Evolutionary conservation across 2,113 vertebrate genomes (phyloP).

Genomic region (Athene cunicularia): DNA sequence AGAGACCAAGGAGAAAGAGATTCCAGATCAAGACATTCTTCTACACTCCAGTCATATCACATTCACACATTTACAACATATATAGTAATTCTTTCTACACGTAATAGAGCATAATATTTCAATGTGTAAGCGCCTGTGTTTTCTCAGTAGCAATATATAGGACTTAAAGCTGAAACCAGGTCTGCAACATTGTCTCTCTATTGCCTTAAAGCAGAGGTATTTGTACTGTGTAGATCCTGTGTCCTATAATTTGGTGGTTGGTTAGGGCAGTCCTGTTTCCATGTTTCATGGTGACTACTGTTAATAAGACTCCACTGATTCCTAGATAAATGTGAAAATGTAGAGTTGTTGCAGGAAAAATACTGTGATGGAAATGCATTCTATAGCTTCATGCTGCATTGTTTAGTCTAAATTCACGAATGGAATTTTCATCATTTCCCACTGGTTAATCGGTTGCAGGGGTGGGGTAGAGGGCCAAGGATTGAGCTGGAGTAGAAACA

Average conservation of each 20-base stretch:
- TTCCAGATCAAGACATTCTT: background rate
- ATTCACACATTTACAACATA: background rate
- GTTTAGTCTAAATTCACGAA: background rate
- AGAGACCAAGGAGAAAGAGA: background rate
- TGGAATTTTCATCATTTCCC: background rate
- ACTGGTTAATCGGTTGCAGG: background rate
- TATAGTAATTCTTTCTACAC: background rate
- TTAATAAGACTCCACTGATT: background rate
- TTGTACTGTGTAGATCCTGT: background rate
- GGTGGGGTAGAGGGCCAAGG: rapidly evolving
- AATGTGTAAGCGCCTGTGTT: rapidly evolving
- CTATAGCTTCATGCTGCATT: background rate
- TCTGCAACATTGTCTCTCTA: background rate
- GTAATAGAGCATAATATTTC: background rate
- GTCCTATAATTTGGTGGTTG: background rate
- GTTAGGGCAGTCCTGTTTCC: background rate
- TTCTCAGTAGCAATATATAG: background rate
- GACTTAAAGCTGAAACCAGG: background rate
- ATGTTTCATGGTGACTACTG: background rate
- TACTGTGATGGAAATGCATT: background rate
- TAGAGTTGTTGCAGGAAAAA: background rate
- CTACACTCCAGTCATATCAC: background rate
- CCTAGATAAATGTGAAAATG: background rate
- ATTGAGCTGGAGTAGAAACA: background rate
- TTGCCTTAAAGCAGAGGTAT: background rate